phyloP scores from a whole-genome alignment of 2,888 invertebrate genomes.

The Liodrosophila aerea region DNA sequence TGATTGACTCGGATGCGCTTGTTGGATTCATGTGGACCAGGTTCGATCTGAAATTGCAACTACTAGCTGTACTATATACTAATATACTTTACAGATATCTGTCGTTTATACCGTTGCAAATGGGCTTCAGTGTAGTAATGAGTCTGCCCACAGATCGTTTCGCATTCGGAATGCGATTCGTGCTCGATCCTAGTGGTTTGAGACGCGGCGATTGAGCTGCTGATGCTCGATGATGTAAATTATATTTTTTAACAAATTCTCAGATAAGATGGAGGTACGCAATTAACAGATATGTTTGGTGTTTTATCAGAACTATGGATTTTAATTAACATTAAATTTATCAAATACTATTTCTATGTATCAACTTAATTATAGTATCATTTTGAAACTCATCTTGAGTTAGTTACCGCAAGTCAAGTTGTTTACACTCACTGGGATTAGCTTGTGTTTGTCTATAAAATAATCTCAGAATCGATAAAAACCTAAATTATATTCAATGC shows the following conservation, averaged over 20 bases:
- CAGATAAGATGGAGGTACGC: conserved; percentile 16
- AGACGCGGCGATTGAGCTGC: conserved; percentile 57
- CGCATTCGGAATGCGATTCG: conserved; percentile 80
- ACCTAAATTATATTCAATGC: background rate
- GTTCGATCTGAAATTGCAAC: conserved; percentile 59
- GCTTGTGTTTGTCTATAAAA: background rate
- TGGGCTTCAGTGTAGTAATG: conserved; percentile 80
- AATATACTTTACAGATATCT: conserved; percentile 63
- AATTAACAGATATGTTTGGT: conserved; percentile 29
- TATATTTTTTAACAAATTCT: conserved; percentile 38
- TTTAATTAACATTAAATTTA: too few relatives aligned
- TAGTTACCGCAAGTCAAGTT: background rate
- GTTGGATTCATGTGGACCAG: conserved; percentile 81
- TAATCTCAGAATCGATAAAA: conserved; percentile 3
- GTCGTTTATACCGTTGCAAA: conserved; percentile 67
- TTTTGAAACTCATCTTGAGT: background rate
- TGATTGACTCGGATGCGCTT: conserved; percentile 80
- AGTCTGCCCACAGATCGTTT: conserved; percentile 80
- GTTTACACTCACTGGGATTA: background rate
- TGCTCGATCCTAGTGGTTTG: conserved; percentile 79
- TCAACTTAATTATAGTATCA: background rate
- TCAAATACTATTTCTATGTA: too few relatives aligned
- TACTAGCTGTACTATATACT: background rate
- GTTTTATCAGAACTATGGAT: conserved; percentile 12
- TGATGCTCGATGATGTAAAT: background rate